These are phyloP conservation scores for Zaprionus kolodkinae DNA, from an alignment of 1,140 invertebrate species.

Conservation along the genomic window DNA sequence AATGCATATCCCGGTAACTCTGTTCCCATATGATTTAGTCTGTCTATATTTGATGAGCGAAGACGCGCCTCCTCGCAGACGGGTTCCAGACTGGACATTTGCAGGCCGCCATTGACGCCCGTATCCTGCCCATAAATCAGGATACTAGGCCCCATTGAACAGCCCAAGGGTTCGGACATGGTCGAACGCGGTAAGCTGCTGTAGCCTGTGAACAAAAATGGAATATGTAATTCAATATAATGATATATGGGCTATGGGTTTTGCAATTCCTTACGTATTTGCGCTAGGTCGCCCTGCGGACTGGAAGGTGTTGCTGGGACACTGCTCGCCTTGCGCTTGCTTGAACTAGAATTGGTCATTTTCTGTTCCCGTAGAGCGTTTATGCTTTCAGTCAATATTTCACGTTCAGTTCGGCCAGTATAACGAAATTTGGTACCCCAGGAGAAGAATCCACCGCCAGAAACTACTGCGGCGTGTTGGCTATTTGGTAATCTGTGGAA, in stretches of 20 bases:
- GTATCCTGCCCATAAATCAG: conserved; percentile 56
- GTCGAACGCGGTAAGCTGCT: conserved; percentile 92
- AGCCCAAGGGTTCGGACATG: conserved; percentile 88
- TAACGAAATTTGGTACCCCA: conserved; percentile 97
- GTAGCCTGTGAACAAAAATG: conserved; percentile 86
- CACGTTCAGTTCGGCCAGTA: conserved; percentile 93
- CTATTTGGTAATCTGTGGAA: conserved; percentile 91
- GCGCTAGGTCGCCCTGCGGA: conserved; percentile 85
- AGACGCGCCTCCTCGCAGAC: conserved; percentile 86
- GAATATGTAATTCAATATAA: not conserved
- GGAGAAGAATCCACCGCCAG: conserved; percentile 96
- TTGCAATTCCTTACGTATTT: conserved; percentile 70
- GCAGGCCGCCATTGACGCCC: conserved; percentile 50
- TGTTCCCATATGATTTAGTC: conserved; percentile 48
- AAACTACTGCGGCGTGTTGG: conserved; percentile 93
- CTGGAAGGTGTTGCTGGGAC: conserved; percentile 94
- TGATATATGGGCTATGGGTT: not conserved
- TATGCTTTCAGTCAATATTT: conserved; percentile 90
- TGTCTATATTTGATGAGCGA: conserved; percentile 66
- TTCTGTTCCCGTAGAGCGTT: conserved; percentile 84
- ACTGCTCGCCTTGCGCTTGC: conserved; percentile 91
- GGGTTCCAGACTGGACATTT: conserved; percentile 85
- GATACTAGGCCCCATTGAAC: conserved; percentile 84
- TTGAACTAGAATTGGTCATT: conserved; percentile 86
- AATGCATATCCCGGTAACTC: conserved; percentile 86